Evolutionary conservation across 2,113 vertebrate species (phyloP), one percentile per base, ranked within the genome.

Genomic region (Polypterus senegalus): DNA sequence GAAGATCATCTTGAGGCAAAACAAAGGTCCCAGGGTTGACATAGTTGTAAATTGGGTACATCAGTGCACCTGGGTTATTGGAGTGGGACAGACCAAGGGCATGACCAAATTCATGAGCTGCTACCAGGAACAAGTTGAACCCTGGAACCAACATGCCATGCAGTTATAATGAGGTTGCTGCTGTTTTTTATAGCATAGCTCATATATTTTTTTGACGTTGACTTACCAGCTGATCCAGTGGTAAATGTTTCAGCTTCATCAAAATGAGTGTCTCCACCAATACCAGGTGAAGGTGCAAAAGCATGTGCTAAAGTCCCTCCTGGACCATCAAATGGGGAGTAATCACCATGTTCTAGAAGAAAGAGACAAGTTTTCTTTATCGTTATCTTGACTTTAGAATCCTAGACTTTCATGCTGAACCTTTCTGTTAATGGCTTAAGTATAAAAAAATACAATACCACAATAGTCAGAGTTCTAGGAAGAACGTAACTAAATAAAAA

Each of bases 21-120:
- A 2, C 74, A 62, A 80, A 79, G 6, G 72, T 62, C 9, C 65
- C 70, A 3, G 73, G 69, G 62, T 72, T 56, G 57, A 77, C 62
- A 49, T 79, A 78, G 68, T 73, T 81, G 9, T 79, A 77, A 7
- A 71, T 76, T 9, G 76, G 76, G 58, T 79, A 68, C 64, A 75
- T 83, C 61, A 77, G 65, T 9, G 66, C 71, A 9, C 72, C 73
- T 0, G 74, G 69, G 0, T 74, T 70, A 53, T 63, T 71, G 44
- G 66, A 77, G 61, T 78, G 77, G 5, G 65, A 43, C 4, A 81
- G 70, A 9, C 75, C 76, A 61, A 81, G 65, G 0, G 70, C 73
- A 3, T 74, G 68, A 9, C 73, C 73, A 70, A 81, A 78, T 66
- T 81, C 69, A 45, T 79, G 71, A 62, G 64, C 63, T 49, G 71